Base-by-base conservation (phyloP, 1,140 invertebrate genomes). In the Macrosteles quadrilineatus region DNA sequence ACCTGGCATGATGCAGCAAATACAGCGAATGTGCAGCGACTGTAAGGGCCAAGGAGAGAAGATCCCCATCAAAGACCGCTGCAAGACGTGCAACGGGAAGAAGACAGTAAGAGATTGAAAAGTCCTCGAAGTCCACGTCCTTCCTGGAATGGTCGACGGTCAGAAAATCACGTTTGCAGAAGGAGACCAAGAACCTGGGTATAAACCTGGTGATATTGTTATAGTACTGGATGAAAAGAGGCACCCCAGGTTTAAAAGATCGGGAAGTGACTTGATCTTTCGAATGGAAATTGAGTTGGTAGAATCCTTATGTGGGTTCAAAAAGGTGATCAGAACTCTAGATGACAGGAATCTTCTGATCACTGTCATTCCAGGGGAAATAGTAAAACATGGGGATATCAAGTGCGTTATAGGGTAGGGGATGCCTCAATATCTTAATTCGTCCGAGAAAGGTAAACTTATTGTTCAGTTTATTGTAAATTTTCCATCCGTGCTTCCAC, bases 361-460 rank as follows among this genome's bases (percentile, higher is more conserved):
- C 67, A 91, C 91, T 50, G 85, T 88, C 21, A 59, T 79, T 81
- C 66, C 77, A 87, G 90, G 90, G 68, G 88, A 91, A 80, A 86
- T 92, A 14, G 85, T 90, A 11, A 96, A 97, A 78, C 92, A 96
- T 78, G 92, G 90, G 70, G 93, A 96, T 74, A 85, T 98, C 11
- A 98, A 97, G 81, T 95, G 90, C 80, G 87, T 99, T 50, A 75
- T 91, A 70, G 72, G 71, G 40, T 75, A 79, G 73, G 91, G 91
- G 68, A 99, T 99, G 98, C 98, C 98, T 0, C 88, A 91, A 67
- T 96, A 96, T 78, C 95, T 95, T 78, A 97, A 98, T 85, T 96
- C 96, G 43, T 95, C 97, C 80, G 95, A 98, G 76, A 97, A 96
- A 77, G 98, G 98, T 43, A 89, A 90, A 68, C 85, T 99, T 12